phyloP scores from a whole-genome alignment of 2,797 vertebrate genomes.

The Alouatta caraya region DNA sequence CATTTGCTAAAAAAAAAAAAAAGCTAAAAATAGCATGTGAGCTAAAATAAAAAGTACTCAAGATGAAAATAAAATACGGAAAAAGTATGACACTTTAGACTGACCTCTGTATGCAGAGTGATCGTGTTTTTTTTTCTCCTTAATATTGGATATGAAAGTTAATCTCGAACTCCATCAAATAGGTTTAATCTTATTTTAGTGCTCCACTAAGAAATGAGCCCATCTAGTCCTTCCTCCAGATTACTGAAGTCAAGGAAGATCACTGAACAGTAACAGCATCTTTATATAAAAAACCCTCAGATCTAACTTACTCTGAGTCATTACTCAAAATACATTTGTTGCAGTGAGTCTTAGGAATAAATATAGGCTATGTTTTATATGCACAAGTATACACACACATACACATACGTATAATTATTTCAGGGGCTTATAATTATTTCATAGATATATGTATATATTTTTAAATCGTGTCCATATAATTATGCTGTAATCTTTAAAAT shows the following conservation, averaged over 20 bases:
- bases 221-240: background rate
- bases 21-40: background rate
- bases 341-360: background rate
- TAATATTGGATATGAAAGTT: conserved; percentile 22
- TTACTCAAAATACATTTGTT: background rate
- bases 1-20: background rate
- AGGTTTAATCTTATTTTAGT: background rate
- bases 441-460: background rate
- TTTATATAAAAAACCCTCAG: background rate
- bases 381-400: background rate
- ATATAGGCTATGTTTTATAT: no score
- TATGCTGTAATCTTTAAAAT: background rate
- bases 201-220: background rate
- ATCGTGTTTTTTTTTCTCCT: background rate
- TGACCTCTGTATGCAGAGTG: background rate
- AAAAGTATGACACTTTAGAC: background rate
- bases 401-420: background rate
- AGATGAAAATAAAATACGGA: conserved; percentile 26
- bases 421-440: background rate
- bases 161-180: background rate
- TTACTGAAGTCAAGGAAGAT: background rate
- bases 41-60: background rate
- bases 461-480: background rate
- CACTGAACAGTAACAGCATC: background rate
- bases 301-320: background rate